Evolutionary conservation across 2,797 vertebrate species (phyloP).

Genomic region (Todus mexicanus): DNA sequence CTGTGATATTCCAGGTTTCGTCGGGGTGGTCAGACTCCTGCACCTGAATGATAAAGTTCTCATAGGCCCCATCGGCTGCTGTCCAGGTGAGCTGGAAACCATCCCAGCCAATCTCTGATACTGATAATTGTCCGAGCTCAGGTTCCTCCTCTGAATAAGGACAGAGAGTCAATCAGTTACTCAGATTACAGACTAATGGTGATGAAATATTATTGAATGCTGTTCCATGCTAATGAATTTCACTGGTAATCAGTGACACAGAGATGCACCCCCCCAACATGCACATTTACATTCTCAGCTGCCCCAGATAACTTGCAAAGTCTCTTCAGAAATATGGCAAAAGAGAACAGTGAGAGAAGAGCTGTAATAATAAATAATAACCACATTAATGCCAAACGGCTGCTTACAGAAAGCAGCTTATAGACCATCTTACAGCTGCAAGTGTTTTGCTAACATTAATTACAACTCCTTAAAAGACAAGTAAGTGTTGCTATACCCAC

Average conservation of each 20-base stretch:
- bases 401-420: background rate
- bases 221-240: background rate
- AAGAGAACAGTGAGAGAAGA: background rate
- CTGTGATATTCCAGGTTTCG: slow-evolving; percentile 78
- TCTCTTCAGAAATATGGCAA: background rate
- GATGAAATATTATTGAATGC: background rate
- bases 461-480: background rate
- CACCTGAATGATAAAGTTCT: slow-evolving; percentile 91
- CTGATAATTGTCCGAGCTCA: slow-evolving; percentile 77
- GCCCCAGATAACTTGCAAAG: background rate
- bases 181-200: background rate
- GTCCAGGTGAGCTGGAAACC: slow-evolving; percentile 88
- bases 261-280: background rate
- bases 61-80: slow-evolving; percentile 78
- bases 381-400: background rate
- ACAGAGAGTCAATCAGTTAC: slow-evolving; percentile 72
- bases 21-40: slow-evolving; percentile 79
- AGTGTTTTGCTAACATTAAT: background rate
- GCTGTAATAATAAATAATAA: background rate
- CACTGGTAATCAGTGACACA: background rate
- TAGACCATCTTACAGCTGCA: background rate
- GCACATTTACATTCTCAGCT: background rate
- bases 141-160: slow-evolving; percentile 84
- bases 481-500: background rate
- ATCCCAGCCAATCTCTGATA: slow-evolving; percentile 84